Base-by-base conservation (phyloP, 2,113 vertebrate genomes). In the Antechinus stuartii region DNA sequence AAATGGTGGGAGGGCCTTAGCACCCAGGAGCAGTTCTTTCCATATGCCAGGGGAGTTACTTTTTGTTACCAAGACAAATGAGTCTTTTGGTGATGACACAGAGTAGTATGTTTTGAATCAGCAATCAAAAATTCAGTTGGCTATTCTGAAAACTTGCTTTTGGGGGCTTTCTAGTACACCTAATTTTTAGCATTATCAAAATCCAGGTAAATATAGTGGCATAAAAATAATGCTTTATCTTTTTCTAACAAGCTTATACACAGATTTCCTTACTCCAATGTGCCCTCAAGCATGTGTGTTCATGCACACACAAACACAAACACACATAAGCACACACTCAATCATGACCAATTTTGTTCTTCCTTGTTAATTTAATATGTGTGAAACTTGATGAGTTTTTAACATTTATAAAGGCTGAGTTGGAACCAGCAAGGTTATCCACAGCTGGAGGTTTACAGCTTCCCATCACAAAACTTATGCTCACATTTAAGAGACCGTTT, bases 401-500 rank as follows among this genome's bases (percentile, higher is more conserved):
- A 90, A 30, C 42, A 55, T 0, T 94, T 54, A 89, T 89, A 55
- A 93, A 96, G 19, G 30, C 90, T 35, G 89, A 90, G 0, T 92
- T 91, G 68, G 68, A 84, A 42, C 16, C n/a, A 84, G 6, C 16
- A 42, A 84, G n/a, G 5, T 23, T 84, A 84, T 19, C 19, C n/a
- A 84, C 68, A 84, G 68, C 68, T 84, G 68, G n/a, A 84, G 35
- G 68, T 84, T 84, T 42, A 42, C 68, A 42, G 35, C 53, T 53
- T 68, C 57, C 47, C 27, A 52, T 54, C 57, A 84, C 49, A 35
- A 25, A 93, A 95, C 94, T 97, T 96, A 92, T 92, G 90, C 90
- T 95, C 96, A 90, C 94, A 84, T 92, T 95, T 95, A 22, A 93
- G 49, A 95, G 93, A 26, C 11, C 42, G 49, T 46, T 68, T 95